phyloP scores from a whole-genome alignment of 1,140 invertebrate species.

The Drosophila punjabiensis region DNA sequence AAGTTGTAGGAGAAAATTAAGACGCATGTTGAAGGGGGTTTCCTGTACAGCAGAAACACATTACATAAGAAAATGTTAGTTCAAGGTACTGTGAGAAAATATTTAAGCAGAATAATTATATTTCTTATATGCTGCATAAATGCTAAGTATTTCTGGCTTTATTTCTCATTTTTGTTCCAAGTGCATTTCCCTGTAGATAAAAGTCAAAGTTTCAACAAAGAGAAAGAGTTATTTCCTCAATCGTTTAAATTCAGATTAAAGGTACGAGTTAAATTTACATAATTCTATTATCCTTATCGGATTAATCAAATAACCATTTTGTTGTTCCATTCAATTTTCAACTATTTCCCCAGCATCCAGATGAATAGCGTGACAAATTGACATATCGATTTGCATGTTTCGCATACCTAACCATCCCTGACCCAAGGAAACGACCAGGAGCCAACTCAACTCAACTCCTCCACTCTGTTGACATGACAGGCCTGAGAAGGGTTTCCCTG shows the following conservation, averaged over 20 bases:
- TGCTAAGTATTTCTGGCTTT: background rate
- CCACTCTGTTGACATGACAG: conserved; percentile 29
- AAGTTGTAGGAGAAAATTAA: conserved; percentile 18
- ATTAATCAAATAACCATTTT: conserved; percentile 9
- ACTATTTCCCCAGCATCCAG: conserved; percentile 28
- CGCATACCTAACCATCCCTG: conserved; percentile 44
- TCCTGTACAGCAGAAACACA: background rate
- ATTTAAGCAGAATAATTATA: no score
- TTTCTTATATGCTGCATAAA: background rate
- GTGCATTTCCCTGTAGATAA: background rate
- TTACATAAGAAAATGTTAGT: background rate
- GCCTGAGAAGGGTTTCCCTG: conserved; percentile 52
- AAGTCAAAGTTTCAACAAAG: background rate
- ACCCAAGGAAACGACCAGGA: conserved; percentile 30
- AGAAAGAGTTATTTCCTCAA: background rate
- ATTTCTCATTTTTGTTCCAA: background rate
- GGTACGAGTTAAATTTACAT: conserved; percentile 3
- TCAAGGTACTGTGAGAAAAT: rapidly evolving
- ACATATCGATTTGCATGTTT: conserved; percentile 70
- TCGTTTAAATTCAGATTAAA: background rate
- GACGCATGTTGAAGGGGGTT: background rate
- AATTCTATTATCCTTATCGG: background rate
- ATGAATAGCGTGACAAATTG: conserved; percentile 67
- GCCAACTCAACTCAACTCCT: conserved; percentile 10
- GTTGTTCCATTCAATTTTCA: conserved; percentile 45